Conservation (phyloP, 2,797 vertebrate species). For the Hoplostethus mediterraneus region DNA sequence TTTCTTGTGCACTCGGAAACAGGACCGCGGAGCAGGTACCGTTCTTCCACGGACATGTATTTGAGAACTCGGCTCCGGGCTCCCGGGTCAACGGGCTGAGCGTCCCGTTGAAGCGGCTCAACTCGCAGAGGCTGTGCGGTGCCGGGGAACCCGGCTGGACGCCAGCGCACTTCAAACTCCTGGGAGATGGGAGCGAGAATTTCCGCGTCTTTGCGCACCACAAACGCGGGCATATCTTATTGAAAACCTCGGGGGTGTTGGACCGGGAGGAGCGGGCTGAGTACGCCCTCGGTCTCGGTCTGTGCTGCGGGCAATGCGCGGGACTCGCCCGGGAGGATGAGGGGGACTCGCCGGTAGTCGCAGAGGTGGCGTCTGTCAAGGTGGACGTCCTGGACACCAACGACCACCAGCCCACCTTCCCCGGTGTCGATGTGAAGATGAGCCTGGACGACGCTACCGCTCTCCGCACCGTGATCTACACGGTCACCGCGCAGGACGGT, state of each 20-base stretch:
- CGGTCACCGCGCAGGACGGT: slow-evolving; percentile 83
- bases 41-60: slow-evolving; percentile 88
- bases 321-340: slow-evolving; percentile 43
- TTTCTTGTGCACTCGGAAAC: slow-evolving; percentile 75
- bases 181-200: slow-evolving; percentile 83
- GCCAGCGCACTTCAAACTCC: slow-evolving; percentile 82
- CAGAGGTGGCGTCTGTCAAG: slow-evolving; percentile 83
- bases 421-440: slow-evolving; percentile 73
- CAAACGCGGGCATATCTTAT: slow-evolving; percentile 83
- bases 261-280: slow-evolving; percentile 86
- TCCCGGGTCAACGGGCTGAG: slow-evolving; percentile 87
- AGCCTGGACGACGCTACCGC: slow-evolving; percentile 88
- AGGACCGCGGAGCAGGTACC: slow-evolving; percentile 78
- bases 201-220: slow-evolving; percentile 88
- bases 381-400: slow-evolving; percentile 91
- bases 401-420: slow-evolving; percentile 89
- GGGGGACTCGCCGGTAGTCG: slow-evolving; percentile 39
- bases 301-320: slow-evolving; percentile 79
- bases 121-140: slow-evolving; percentile 81
- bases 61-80: slow-evolving; percentile 88
- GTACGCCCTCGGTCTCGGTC: slow-evolving; percentile 83
- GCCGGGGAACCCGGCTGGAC: slow-evolving; percentile 37
- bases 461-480: slow-evolving; percentile 85
- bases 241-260: slow-evolving; percentile 86
- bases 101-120: slow-evolving; percentile 86